Evolutionary conservation across 1,140 invertebrate genomes (phyloP), one percentile per base, ranked within the genome.

Genomic region (Lepidostoma basale): DNA sequence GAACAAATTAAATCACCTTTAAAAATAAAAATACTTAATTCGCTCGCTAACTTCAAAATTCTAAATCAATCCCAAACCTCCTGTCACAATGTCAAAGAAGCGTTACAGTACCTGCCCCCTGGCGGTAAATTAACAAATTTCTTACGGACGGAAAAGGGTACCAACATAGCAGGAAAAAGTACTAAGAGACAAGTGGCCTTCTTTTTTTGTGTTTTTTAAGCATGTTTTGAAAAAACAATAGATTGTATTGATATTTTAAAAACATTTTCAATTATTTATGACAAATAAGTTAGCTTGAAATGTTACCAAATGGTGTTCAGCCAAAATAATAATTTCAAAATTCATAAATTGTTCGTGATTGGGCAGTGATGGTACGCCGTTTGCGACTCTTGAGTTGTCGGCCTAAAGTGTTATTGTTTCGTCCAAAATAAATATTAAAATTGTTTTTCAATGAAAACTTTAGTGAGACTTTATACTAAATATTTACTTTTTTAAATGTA

Each of bases 401-500:
- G 28, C 14, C 52, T 20, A 56, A 56, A 10, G 5, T 36, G 52
- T 56, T 20, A 33, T 56, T 33, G 23, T 16, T 56, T 18, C 22
- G 9, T 33, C 9, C 28, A 14, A 36, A 56, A 49, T 3, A 12
- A 16, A 22, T 36, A 6, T 12, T 36, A 36, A 56, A 22, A 18
- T 20, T 8, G 28, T 49, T 56, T 56, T 3, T 12, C 36, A 33
- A 56, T 18, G 9, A 3, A 3, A 33, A 56, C 10, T 8, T 39
- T 9, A 36, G 52, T 56, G 52, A 56, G 33, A 33, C n/a, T 16
- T 14, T 36, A 14, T 16, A 20, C 33, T 36, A 8, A 56, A 20
- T 56, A 16, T 33, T 14, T 56, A 56, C 22, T 28, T 71, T 73
- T 74, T 64, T 74, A 69, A 73, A 73, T 74, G 60, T 60, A 60